phyloP scores from a whole-genome alignment of 2,888 invertebrate species.

The Abscondita cerata region DNA sequence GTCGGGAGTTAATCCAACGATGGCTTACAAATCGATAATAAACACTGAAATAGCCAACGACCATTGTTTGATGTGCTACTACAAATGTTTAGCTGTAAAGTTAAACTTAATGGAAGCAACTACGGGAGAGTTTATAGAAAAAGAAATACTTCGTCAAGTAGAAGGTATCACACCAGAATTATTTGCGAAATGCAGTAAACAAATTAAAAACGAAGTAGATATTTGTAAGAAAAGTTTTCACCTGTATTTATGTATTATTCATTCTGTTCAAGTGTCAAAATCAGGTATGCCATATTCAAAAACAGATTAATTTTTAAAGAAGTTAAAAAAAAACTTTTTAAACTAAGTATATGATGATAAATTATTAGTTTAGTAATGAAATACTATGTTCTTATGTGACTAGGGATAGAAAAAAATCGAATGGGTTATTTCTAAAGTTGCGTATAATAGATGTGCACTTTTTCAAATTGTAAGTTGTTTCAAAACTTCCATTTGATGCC shows the following conservation, averaged over 20 bases:
- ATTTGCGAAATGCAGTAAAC: neutral
- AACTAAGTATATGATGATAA: too few relatives aligned
- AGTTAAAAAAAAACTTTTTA: too few relatives aligned
- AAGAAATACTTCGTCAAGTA: neutral
- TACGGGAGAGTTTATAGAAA: neutral
- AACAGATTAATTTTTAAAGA: neutral
- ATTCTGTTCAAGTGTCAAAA: neutral
- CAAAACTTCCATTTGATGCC: too few relatives aligned
- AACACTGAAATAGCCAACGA: neutral
- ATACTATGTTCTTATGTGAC: too few relatives aligned
- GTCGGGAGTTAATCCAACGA: too few relatives aligned
- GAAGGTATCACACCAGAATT: neutral
- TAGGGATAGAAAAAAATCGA: too few relatives aligned
- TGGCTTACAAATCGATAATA: neutral
- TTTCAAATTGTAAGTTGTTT: too few relatives aligned
- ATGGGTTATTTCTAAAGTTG: too few relatives aligned
- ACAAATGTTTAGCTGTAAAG: neutral
- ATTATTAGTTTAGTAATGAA: too few relatives aligned
- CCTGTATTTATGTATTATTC: neutral
- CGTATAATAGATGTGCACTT: too few relatives aligned
- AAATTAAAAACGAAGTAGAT: neutral
- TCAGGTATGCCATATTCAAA: neutral
- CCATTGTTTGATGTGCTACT: neutral
- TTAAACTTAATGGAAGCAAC: neutral
- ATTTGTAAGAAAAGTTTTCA: neutral